A percentile compares a stretch with the other conserved stretches of the same genome.
Conservation (phyloP, 2,888 invertebrate species). For the Tricholauxania praeusta region DNA sequence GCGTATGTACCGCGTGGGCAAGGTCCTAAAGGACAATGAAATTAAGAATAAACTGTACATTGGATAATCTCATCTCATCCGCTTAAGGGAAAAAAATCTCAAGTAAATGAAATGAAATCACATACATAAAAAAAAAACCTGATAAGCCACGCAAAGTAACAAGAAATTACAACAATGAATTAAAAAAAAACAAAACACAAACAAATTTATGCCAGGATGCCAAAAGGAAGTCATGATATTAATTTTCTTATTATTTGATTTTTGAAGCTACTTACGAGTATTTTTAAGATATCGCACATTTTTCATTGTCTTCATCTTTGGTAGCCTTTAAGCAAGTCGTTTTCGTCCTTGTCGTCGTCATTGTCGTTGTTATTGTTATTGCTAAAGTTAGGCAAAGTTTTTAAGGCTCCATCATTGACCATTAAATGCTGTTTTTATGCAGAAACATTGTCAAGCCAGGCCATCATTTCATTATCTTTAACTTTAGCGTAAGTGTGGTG, state of each 20-base stretch:
- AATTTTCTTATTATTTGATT: too few relatives aligned
- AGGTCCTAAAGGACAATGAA: constrained; percentile 61
- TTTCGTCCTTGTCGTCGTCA: background rate
- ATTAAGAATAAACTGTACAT: too few relatives aligned
- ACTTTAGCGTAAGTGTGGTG: too few relatives aligned
- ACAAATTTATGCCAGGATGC: too few relatives aligned
- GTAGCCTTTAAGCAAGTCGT: background rate
- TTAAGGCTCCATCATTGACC: background rate
- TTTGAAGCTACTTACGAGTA: too few relatives aligned
- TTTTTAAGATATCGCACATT: background rate
- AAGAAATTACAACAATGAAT: background rate
- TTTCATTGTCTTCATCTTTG: background rate
- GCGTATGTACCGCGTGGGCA: constrained; percentile 72
- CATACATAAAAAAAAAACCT: constrained; percentile 29
- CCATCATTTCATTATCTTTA: background rate
- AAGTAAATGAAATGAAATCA: constrained; percentile 22
- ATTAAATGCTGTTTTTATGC: constrained; percentile 11
- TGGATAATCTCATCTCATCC: too few relatives aligned
- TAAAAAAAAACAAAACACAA: too few relatives aligned
- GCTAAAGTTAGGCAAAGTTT: constrained; percentile 1
- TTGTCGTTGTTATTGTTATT: background rate
- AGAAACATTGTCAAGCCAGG: background rate
- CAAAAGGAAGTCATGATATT: too few relatives aligned
- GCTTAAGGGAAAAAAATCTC: constrained; percentile 34
- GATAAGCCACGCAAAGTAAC: background rate